Percentiles rank a stretch among this genome's conserved stretches.
Conservation (phyloP, 2,888 invertebrate species). For the Atrina japonica region DNA sequence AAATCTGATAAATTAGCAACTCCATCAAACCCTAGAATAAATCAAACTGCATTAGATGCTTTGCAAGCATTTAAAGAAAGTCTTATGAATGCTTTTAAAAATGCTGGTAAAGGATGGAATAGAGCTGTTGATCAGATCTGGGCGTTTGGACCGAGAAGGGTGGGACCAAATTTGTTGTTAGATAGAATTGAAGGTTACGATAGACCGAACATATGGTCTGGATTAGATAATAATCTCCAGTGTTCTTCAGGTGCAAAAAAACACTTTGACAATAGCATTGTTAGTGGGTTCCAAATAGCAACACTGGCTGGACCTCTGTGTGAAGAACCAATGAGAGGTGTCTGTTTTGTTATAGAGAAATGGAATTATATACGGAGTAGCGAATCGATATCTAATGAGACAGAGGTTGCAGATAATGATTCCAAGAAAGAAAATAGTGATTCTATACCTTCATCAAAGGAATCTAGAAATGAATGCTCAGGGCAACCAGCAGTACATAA, state of each 20-base stretch:
- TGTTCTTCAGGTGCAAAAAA: slow-evolving; percentile 32
- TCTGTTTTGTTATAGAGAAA: slow-evolving; percentile 91
- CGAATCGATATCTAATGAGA: slow-evolving; percentile 15
- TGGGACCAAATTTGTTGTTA: slow-evolving; percentile 93
- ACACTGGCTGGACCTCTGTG: slow-evolving; percentile 95
- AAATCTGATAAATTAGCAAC: slow-evolving; percentile 30
- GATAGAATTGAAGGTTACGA: slow-evolving; percentile 88
- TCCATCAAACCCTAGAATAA: slow-evolving; percentile 44
- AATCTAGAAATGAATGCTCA: no score
- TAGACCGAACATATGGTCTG: slow-evolving; percentile 82
- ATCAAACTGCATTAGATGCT: slow-evolving; percentile 59
- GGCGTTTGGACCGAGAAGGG: slow-evolving; percentile 94
- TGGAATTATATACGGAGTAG: slow-evolving; percentile 83
- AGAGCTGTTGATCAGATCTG: slow-evolving; percentile 85
- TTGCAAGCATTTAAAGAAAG: slow-evolving; percentile 82
- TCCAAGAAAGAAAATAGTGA: no score
- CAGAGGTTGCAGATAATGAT: slow-evolving; percentile 1
- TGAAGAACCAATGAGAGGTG: slow-evolving; percentile 98
- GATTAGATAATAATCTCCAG: slow-evolving; percentile 44
- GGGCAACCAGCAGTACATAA: no score
- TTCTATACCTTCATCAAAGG: no score
- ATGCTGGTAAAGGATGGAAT: slow-evolving; percentile 83
- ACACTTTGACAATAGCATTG: slow-evolving; percentile 84
- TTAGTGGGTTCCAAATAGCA: slow-evolving; percentile 84
- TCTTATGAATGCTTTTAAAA: slow-evolving; percentile 84